Percentiles rank a stretch among this genome's conserved stretches.
These are phyloP conservation scores for Ceratothoa steindachneri DNA, from an alignment of 2,888 invertebrate genomes.

Conservation along the genomic window DNA sequence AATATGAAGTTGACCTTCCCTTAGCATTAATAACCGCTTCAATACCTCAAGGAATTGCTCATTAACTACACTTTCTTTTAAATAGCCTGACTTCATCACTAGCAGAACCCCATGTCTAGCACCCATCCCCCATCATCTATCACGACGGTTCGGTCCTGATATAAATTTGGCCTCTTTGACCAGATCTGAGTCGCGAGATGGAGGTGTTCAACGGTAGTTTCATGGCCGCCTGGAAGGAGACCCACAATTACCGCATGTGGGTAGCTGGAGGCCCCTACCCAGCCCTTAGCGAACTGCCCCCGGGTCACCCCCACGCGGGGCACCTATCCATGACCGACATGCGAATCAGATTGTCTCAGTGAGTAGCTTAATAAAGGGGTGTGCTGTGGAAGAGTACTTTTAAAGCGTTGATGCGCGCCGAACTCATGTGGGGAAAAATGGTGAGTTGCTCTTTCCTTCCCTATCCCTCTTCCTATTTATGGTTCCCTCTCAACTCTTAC, in stretches of 20 bases:
- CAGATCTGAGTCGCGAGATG: constrained; percentile 71
- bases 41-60: too few relatives aligned
- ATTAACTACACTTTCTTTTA: too few relatives aligned
- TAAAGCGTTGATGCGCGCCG: too few relatives aligned
- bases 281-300: constrained; percentile 57
- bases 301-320: constrained; percentile 90
- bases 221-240: constrained; percentile 76
- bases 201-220: constrained; percentile 85
- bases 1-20: too few relatives aligned
- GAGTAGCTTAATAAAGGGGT: constrained; percentile 57
- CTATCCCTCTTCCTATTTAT: background rate
- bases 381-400: background rate
- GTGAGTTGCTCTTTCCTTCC: background rate
- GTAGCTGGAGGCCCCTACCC: constrained; percentile 60
- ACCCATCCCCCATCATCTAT: too few relatives aligned
- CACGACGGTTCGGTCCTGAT: too few relatives aligned
- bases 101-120: too few relatives aligned
- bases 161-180: too few relatives aligned
- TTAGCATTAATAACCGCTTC: too few relatives aligned
- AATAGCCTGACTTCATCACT: too few relatives aligned
- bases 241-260: constrained; percentile 87
- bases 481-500: background rate
- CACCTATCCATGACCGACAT: constrained; percentile 91
- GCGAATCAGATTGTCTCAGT: constrained; percentile 86
- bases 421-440: too few relatives aligned